A percentile compares a stretch with the other conserved stretches of the same genome.
Evolutionary conservation across 2,113 vertebrate genomes (phyloP).

Genomic region (Thomomys bottae): DNA sequence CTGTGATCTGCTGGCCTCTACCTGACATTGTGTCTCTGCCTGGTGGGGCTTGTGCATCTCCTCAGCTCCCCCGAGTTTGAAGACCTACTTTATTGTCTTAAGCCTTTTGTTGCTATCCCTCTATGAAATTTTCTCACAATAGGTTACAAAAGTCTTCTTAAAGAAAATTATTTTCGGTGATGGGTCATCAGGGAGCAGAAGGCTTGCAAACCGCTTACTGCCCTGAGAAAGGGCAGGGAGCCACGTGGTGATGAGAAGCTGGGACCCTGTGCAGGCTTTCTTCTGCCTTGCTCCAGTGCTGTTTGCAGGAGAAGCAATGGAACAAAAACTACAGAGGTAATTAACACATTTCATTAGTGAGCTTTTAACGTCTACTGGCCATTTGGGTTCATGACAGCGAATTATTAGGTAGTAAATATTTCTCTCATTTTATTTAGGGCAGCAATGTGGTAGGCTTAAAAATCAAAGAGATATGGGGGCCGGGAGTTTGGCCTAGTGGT

Average conservation of each 20-base stretch:
- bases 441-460: not conserved
- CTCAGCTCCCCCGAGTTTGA: constrained; percentile 54
- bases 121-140: constrained; percentile 80
- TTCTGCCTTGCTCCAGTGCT: not conserved
- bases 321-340: not conserved
- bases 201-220: constrained; percentile 58
- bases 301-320: not conserved
- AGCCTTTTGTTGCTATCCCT: constrained; percentile 64
- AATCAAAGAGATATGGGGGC: not conserved
- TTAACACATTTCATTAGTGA: not conserved
- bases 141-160: constrained; percentile 74
- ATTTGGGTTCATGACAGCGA: not conserved
- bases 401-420: not conserved
- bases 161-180: constrained; percentile 79
- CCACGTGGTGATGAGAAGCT: not conserved
- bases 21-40: constrained; percentile 64
- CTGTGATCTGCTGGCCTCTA: constrained; percentile 59
- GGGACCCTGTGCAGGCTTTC: fast-evolving
- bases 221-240: constrained; percentile 12
- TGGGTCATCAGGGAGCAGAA: constrained; percentile 73
- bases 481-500: no score
- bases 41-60: constrained; percentile 70
- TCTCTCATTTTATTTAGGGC: not conserved
- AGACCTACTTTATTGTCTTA: constrained; percentile 78
- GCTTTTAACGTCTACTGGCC: not conserved